Conservation (phyloP, 2,888 invertebrate genomes). For the Gonocerus acuteangulatus region DNA sequence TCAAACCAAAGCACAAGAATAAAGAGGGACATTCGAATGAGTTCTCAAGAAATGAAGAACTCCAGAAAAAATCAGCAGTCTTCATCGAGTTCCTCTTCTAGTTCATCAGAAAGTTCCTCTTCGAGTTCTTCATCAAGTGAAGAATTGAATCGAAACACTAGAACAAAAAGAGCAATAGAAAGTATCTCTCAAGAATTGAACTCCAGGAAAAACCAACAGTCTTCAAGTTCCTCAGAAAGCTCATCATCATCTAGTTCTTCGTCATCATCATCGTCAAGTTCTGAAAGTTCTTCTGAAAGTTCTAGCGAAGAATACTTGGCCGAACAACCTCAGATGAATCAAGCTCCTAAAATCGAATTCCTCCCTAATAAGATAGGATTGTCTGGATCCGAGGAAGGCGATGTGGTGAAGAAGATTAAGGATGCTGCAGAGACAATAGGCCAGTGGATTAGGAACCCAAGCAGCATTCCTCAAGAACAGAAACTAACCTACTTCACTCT, state of each 20-base stretch:
- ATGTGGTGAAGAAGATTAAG: slow-evolving; percentile 40
- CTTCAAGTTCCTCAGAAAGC: slow-evolving; percentile 22
- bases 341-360: slow-evolving; percentile 47
- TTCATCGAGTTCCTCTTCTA: slow-evolving; percentile 6
- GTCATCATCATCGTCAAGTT: slow-evolving; percentile 36
- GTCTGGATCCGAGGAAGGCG: slow-evolving; percentile 41
- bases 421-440: slow-evolving; percentile 52
- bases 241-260: not conserved
- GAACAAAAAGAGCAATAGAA: too few relatives aligned
- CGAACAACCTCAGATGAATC: slow-evolving; percentile 44
- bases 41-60: not conserved
- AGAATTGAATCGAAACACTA: too few relatives aligned
- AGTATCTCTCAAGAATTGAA: not conserved
- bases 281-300: slow-evolving; percentile 41
- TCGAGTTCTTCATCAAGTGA: not conserved
- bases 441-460: slow-evolving; percentile 52
- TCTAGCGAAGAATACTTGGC: slow-evolving; percentile 41
- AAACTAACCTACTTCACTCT: slow-evolving; percentile 57
- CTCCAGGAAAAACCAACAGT: not conserved
- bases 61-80: not conserved
- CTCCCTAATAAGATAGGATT: slow-evolving; percentile 47
- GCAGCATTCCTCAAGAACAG: slow-evolving; percentile 50
- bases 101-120: slow-evolving; percentile 24
- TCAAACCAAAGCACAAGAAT: not conserved
- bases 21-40: not conserved